These are phyloP conservation scores for Climacteris rufus DNA, from an alignment of 2,113 vertebrate species.

Conservation along the genomic window DNA sequence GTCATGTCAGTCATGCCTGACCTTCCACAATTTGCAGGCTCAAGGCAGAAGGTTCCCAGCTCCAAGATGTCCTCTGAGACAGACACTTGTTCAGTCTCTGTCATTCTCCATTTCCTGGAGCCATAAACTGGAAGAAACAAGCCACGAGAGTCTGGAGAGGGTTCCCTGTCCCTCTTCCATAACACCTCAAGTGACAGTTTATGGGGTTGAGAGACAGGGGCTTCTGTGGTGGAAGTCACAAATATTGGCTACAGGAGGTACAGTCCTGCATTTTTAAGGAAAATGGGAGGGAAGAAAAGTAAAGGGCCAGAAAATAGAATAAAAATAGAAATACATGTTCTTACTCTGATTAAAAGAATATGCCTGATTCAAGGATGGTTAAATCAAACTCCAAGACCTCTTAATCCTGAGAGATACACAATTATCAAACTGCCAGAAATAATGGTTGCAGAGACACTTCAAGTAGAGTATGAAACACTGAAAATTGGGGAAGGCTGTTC, in stretches of 20 bases:
- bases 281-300: neutral
- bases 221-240: neutral
- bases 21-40: neutral
- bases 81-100: neutral
- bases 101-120: neutral
- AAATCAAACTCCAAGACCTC: neutral
- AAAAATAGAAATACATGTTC: neutral
- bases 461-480: neutral
- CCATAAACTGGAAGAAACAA: neutral
- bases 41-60: neutral
- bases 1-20: neutral
- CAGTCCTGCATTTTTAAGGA: neutral
- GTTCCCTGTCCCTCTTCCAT: neutral
- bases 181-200: neutral
- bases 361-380: neutral
- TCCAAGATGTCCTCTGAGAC: neutral
- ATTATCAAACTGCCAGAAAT: neutral
- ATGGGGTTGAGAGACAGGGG: neutral
- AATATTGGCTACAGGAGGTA: neutral
- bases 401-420: neutral
- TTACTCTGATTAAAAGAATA: neutral
- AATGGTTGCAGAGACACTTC: neutral
- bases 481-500: neutral
- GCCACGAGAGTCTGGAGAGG: neutral
- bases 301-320: neutral